Base-by-base conservation (phyloP, 2,797 vertebrate species). In the Parauchenoglanis punctatus region DNA sequence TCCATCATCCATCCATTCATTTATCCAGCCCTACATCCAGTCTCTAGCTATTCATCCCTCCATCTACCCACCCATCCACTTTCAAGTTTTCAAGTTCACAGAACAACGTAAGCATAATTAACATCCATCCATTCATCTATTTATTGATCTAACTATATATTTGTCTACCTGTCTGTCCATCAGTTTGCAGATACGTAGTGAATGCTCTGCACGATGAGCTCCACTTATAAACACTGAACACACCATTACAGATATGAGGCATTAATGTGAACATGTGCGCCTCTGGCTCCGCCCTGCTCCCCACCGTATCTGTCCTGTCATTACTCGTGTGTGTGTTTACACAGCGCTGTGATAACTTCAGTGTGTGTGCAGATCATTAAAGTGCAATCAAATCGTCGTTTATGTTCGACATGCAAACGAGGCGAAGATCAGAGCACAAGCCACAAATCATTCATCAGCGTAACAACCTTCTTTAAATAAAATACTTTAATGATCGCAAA, bases 321-420 rank as follows among this genome's bases (percentile, higher is more conserved):
- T 81, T 44, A 81, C 5, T 11, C 35, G 56, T 25, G 77, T 59
- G 77, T 54, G 67, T 54, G 67, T 89, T 86, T 90, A 83, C 59
- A 85, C 81, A 87, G 73, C 4, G 25, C 77, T 54, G 35, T 31
- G 35, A 73, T 87, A 82, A 75, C 78, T 87, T 54, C 80, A 75
- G 86, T 3, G 56, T 82, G 86, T 8, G 12, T 11, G 25, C 46
- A 28, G 44, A 25, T 83, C 86, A 73, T 83, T 87, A 87, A 87
- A 87, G 86, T n/a, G 31, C 18, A 44, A 87, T 87, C 81, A 61
- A 7, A 65, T 18, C 7, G 23, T 76, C 25, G 25, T 65, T 75
- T 67, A 15, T 56, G 35, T 75, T 44, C 23, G 59, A 87, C 65
- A 3, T 52, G 40, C 67, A 63, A 81, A 44, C 13, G 49, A 67